Evolutionary conservation across 2,797 vertebrate genomes (phyloP), one percentile per base, ranked within the genome.

Genomic region (Petrocephalus schoutedeni): DNA sequence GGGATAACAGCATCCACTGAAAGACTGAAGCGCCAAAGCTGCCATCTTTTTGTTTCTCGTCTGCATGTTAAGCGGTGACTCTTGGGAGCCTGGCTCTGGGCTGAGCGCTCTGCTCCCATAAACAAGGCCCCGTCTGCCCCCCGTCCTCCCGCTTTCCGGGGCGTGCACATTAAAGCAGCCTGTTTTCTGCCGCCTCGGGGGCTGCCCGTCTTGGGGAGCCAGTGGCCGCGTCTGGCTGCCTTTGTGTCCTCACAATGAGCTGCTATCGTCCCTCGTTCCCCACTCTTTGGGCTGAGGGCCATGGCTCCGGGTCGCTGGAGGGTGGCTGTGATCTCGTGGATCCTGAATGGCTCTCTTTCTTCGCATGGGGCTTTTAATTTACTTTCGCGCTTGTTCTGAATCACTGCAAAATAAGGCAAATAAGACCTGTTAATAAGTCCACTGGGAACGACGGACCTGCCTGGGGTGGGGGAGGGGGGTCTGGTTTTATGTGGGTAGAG

Each of bases 191-290:
- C 71, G 19, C 32, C 5, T 1, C 61, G 0, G 12, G 67, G 14
- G 32, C 67, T 14, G 32, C 71, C 7, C 36, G 3, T n/a, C 71
- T 45, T 45, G 41, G 71, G 36, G 71, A 45, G 36, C 32, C 71
- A 77, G 71, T 41, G 71, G 19, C 5, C 71, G 36, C 71, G 16
- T 77, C 71, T 77, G 71, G 71, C 71, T 77, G 71, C 71, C 71
- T 77, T 77, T 77, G 71, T 77, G 36, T 45, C 36, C 71, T 45
- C 71, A 77, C 71, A 77, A 77, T 77, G 36, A 77, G 32, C 71
- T 6, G 0, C 71, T 77, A 23, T 23, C 64, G 23, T 67, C 10
- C 61, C 61, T 32, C 23, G 61, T 32, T 32, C 23, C 9, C 64
- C 28, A 23, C 4, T 32, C 32, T 23, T 9, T 0, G 64, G 61